Evolutionary conservation across 2,113 vertebrate genomes (phyloP), one percentile per base, ranked within the genome.

Genomic region (Xiphophorus hellerii): DNA sequence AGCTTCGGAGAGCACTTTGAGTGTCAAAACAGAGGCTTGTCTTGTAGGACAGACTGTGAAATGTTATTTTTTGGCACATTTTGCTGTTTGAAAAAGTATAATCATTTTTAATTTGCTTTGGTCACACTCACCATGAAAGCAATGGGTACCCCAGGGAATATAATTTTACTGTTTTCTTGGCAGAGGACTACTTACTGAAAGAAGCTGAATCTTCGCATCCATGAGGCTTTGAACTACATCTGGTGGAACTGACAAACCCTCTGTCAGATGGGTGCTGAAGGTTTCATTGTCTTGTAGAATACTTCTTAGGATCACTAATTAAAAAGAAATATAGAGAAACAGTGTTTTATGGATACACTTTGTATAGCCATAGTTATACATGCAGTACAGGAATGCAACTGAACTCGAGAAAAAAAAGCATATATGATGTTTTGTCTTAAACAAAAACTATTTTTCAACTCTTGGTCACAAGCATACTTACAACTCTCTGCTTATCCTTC

Each of bases 271-370:
- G 17, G 81, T 31, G 5, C 91, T 90, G 78, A 94, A 92, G 3
- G 84, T 93, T 84, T 95, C 91, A 22, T 92, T 76, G 68, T 90
- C 89, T 74, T 74, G 83, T 15, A 95, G 83, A 63, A 94, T 30
- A 25, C 62, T 92, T 73, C 62, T 82, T 9, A 94, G 77, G 31
- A 80, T 74, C 71, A 93, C 77, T 4, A 89, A 75, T 73, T 84
- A 89, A 86, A 71, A 91, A 93, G 37, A 29, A 84, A 76, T 15
- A 73, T 4, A 78, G 51, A 81, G 1, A 48, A 17, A 42, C 3
- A 42, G 14, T 42, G 14, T 54, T 20, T 54, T n/a, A 58, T 10
- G 9, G 20, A n/a, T 58, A 10, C 17, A 58, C 22, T 25, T 9
- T 58, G 20, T n/a, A 10, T 58, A 10, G 7, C 3, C 51, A 58